Evolutionary conservation across 2,113 vertebrate genomes (phyloP).

Genomic region (Nestor notabilis): DNA sequence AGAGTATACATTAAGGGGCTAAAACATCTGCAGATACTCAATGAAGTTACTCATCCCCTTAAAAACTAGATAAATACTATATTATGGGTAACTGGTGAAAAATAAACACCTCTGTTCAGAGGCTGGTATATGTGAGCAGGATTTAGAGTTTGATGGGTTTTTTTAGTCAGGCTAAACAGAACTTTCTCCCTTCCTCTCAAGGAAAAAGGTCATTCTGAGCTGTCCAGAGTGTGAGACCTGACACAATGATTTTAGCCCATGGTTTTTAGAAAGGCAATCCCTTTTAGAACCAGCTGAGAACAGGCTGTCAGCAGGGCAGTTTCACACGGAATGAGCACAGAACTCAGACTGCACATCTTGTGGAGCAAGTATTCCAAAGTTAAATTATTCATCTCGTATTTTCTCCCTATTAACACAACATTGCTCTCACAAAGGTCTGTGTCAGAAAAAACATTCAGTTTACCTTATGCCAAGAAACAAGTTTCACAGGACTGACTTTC

Average conservation of each 20-base stretch:
- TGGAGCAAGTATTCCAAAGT: neutral
- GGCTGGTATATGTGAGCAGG: neutral
- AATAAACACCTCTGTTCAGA: neutral
- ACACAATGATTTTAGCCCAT: neutral
- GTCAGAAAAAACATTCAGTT: neutral
- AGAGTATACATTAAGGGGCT: neutral
- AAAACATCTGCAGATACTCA: slow-evolving; percentile 21
- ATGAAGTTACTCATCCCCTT: neutral
- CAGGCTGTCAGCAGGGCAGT: neutral
- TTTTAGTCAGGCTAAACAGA: neutral
- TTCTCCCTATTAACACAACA: neutral
- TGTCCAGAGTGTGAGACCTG: neutral
- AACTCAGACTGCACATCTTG: neutral
- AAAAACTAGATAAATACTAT: neutral
- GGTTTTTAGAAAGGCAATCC: neutral
- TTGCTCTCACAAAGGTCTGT: neutral
- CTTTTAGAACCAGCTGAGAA: neutral
- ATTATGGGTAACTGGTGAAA: neutral
- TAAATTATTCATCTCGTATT: neutral
- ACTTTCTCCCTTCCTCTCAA: neutral
- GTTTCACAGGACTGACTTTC: neutral
- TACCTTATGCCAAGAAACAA: neutral
- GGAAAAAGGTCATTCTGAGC: neutral
- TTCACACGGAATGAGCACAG: neutral
- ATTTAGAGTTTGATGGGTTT: neutral